Conservation (phyloP, 2,113 vertebrate genomes). For the Synodontis membranacea region DNA sequence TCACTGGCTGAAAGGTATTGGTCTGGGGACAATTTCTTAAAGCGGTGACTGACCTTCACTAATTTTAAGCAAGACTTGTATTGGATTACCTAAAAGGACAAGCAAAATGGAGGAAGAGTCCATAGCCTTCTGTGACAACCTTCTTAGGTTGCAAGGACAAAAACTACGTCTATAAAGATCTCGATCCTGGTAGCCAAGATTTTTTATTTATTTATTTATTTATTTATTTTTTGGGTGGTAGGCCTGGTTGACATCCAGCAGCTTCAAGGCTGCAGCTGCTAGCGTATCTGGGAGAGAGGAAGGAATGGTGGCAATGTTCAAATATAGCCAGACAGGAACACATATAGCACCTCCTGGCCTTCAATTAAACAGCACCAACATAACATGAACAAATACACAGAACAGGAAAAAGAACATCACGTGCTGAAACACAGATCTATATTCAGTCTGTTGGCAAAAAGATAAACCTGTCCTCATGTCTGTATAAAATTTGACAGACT, state of each 20-base stretch:
- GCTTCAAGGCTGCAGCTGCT: constrained; percentile 55
- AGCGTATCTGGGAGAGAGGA: constrained; percentile 33
- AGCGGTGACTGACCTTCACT: background rate
- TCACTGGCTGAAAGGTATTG: background rate
- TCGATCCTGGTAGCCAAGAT: constrained; percentile 4
- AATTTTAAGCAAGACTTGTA: background rate
- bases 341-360: constrained; percentile 16
- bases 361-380: constrained; percentile 14
- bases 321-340: constrained; percentile 62
- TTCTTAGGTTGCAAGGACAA: background rate
- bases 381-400: background rate
- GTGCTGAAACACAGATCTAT: background rate
- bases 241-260: constrained; percentile 35
- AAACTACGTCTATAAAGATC: background rate
- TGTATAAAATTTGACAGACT: background rate
- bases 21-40: background rate
- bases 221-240: too few relatives aligned
- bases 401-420: background rate
- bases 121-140: background rate
- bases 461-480: background rate
- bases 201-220: too few relatives aligned
- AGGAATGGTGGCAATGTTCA: constrained; percentile 59
- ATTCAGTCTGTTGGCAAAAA: background rate
- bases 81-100: background rate
- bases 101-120: background rate